phyloP scores from a whole-genome alignment of 2,113 vertebrate genomes.

The Macroglossus sobrinus region DNA sequence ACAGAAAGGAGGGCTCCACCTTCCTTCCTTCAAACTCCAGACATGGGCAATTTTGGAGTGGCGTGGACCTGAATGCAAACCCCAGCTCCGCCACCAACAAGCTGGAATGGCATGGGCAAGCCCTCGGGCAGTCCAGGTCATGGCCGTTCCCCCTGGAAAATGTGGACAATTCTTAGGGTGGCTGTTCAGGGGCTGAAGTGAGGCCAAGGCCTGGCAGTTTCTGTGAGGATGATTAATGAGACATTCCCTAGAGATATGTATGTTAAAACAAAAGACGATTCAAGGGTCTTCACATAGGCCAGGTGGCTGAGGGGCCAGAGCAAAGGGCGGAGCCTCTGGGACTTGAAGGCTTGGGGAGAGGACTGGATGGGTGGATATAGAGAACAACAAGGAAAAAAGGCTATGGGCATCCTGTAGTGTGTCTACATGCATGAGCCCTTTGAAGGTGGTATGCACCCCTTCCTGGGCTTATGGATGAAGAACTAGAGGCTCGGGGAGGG shows the following conservation, averaged over 20 bases:
- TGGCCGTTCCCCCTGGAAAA: neutral
- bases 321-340: neutral
- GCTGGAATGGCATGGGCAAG: neutral
- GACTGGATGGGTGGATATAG: no score
- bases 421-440: fast-evolving
- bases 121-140: neutral
- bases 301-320: neutral
- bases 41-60: neutral
- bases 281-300: neutral
- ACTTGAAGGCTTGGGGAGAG: neutral
- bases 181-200: neutral
- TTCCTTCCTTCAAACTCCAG: neutral
- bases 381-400: neutral
- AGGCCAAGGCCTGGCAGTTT: neutral
- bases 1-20: neutral
- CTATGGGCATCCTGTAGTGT: fast-evolving
- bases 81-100: neutral
- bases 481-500: neutral
- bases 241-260: neutral
- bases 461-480: neutral
- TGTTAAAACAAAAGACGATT: neutral
- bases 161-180: neutral
- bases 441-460: neutral
- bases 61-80: neutral
- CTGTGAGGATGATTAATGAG: neutral